phyloP scores from a whole-genome alignment of 2,113 vertebrate species.

The Myrmophylax atrothorax region DNA sequence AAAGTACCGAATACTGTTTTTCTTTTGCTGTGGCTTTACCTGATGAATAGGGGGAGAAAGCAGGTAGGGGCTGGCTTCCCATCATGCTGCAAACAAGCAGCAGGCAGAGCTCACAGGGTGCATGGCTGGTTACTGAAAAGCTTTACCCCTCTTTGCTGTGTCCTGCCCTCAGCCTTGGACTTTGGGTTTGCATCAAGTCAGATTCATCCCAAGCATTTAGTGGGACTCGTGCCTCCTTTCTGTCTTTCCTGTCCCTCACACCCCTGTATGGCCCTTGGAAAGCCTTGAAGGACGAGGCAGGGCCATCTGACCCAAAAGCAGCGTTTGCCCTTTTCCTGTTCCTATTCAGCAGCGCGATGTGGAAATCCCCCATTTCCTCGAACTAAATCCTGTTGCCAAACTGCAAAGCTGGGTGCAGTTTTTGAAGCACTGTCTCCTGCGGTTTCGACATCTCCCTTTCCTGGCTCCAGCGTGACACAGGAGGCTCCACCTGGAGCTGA shows the following conservation, averaged over 20 bases:
- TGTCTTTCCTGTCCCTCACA: not conserved
- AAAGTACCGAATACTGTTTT: not conserved
- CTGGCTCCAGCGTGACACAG: fast-evolving
- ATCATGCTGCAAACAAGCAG: fast-evolving
- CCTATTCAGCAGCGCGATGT: fast-evolving
- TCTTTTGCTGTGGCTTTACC: not conserved
- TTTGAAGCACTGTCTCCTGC: not conserved
- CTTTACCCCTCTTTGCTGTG: fast-evolving
- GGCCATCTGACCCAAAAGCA: not conserved
- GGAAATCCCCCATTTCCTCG: not conserved
- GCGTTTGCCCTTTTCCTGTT: not conserved
- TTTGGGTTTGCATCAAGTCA: not conserved
- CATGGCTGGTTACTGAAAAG: fast-evolving
- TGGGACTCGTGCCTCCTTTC: not conserved
- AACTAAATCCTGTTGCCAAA: not conserved
- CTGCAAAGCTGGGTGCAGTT: not conserved
- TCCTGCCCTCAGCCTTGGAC: not conserved
- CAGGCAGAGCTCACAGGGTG: fast-evolving
- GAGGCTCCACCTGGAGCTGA: slow-evolving; percentile 15
- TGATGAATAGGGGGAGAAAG: not conserved
- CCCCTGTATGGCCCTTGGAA: not conserved
- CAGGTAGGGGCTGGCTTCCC: not conserved
- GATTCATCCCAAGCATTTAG: not conserved
- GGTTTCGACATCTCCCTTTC: not conserved
- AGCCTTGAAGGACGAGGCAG: not conserved